Evolutionary conservation across 2,888 invertebrate species (phyloP).

Genomic region (Zele albiditarsus): DNA sequence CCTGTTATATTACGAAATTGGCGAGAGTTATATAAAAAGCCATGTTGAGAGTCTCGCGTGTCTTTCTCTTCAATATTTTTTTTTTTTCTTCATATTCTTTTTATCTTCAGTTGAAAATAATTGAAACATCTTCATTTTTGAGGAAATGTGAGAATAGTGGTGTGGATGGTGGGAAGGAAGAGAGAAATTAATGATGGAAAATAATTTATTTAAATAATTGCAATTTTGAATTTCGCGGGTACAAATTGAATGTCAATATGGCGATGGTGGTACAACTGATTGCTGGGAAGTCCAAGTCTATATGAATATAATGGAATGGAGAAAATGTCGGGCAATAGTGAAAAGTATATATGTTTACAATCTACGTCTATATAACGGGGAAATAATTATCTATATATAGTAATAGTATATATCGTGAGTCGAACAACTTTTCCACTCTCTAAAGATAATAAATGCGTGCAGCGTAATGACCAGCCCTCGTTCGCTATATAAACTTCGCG

Average conservation of each 20-base stretch:
- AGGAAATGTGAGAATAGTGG: too few relatives aligned
- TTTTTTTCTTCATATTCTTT: neutral
- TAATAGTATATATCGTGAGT: slow-evolving; percentile 42
- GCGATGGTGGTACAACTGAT: neutral
- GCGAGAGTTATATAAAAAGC: slow-evolving; percentile 47
- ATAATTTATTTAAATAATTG: neutral
- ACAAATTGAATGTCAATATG: neutral
- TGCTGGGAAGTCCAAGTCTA: neutral
- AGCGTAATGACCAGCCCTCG: slow-evolving; percentile 30
- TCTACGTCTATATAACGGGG: neutral
- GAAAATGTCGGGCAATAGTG: slow-evolving; percentile 31
- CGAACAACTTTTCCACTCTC: slow-evolving; percentile 54
- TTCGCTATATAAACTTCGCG: slow-evolving; percentile 33
- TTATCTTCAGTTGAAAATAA: slow-evolving; percentile 20
- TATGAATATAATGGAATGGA: neutral
- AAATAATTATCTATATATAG: slow-evolving; percentile 23
- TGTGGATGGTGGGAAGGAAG: too few relatives aligned
- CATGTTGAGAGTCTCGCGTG: slow-evolving; percentile 26
- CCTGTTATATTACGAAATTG: slow-evolving; percentile 53
- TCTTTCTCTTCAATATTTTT: slow-evolving; percentile 13
- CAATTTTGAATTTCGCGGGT: neutral
- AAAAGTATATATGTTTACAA: slow-evolving; percentile 21
- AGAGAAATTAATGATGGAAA: neutral
- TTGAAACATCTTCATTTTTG: neutral
- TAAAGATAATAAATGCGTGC: slow-evolving; percentile 51